Evolutionary conservation across 2,113 vertebrate species (phyloP).

Genomic region (Delphinapterus leucas): DNA sequence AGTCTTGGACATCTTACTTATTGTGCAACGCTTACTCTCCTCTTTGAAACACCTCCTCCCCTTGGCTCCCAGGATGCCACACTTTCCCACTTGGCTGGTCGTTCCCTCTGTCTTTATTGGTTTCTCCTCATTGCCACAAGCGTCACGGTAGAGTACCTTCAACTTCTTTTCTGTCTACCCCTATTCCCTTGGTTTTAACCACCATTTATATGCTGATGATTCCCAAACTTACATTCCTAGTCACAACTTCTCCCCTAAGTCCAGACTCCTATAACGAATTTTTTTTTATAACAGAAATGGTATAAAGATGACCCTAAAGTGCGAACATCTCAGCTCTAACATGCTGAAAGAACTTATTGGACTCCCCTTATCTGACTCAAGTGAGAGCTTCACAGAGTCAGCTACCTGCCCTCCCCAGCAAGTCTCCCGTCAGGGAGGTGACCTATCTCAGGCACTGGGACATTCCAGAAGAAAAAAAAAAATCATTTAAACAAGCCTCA

Average conservation of each 20-base stretch:
- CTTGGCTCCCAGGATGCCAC: neutral
- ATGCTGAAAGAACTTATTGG: neutral
- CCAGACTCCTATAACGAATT: neutral
- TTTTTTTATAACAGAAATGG: neutral
- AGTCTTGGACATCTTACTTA: neutral
- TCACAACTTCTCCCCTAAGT: neutral
- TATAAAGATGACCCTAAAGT: neutral
- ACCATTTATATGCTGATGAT: neutral
- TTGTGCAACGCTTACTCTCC: accelerated
- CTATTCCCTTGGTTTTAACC: neutral
- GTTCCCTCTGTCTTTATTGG: neutral
- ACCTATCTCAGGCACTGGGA: neutral
- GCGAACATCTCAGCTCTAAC: neutral
- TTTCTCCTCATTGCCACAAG: neutral
- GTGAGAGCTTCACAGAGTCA: neutral
- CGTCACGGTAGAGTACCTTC: neutral
- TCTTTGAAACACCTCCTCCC: neutral
- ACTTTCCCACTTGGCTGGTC: neutral
- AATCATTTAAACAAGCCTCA: neutral
- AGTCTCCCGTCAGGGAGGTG: neutral
- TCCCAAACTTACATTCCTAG: neutral
- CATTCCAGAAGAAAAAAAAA: neutral
- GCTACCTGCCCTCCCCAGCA: neutral
- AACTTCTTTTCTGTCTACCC: neutral
- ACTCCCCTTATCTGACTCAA: neutral